Percentiles rank a stretch among this genome's conserved stretches.
phyloP scores from a whole-genome alignment of 2,113 vertebrate species.

The Nothoprocta perdicaria region DNA sequence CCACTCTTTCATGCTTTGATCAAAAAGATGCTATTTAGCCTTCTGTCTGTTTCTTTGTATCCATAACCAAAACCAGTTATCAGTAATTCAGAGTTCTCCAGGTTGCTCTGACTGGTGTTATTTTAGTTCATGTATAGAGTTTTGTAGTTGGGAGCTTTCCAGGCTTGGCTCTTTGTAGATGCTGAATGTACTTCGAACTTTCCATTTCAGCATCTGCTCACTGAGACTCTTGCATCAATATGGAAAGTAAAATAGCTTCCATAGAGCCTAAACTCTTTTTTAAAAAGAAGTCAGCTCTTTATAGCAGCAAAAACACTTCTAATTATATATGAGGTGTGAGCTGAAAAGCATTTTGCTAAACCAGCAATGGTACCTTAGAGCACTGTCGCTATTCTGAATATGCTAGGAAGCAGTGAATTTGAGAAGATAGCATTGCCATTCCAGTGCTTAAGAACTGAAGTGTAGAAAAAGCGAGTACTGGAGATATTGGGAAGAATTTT shows the following conservation, averaged over 20 bases:
- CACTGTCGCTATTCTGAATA: not conserved
- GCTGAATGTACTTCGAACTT: conserved; percentile 9
- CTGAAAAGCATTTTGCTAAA: conserved; percentile 27
- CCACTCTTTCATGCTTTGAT: not conserved
- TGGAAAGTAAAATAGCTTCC: conserved; percentile 15
- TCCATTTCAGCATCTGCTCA: not conserved
- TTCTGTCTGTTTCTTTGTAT: not conserved
- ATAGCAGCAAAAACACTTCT: conserved; percentile 1
- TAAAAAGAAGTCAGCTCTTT: not conserved
- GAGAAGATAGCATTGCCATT: not conserved
- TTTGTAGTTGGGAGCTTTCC: conserved; percentile 12
- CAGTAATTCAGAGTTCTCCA: not conserved
- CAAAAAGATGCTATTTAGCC: not conserved
- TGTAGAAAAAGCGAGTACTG: not conserved
- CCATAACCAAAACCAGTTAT: not conserved
- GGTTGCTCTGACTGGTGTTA: not conserved
- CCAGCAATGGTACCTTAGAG: not conserved
- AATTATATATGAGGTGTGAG: conserved; percentile 4
- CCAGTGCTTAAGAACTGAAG: not conserved
- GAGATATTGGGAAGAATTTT: not conserved
- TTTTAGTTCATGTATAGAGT: not conserved
- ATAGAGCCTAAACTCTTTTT: not conserved
- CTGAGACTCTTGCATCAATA: not conserved
- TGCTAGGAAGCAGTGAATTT: conserved; percentile 24
- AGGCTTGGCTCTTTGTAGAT: not conserved